Evolutionary conservation across 2,797 vertebrate species (phyloP), one percentile per base, ranked within the genome.

Genomic region (Sebastes kiyomatsui): DNA sequence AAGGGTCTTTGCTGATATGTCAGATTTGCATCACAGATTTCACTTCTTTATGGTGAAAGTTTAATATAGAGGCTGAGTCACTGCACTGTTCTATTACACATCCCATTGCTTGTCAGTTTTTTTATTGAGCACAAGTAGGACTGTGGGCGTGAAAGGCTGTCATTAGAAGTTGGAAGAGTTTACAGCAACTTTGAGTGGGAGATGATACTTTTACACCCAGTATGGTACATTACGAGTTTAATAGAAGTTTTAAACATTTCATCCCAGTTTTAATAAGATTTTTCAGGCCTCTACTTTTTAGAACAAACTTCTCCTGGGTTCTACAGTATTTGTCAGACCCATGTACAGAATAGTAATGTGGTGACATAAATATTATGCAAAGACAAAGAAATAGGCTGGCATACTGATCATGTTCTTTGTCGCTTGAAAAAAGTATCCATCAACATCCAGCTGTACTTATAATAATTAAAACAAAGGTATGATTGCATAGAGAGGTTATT

Each of bases 11-110:
- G 67, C 33, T 64, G 70, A 77, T 70, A 35, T 56, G 32, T 32
- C 32, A 69, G 5, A 81, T 81, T 77, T 88, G 76, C 67, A 75
- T 4, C 46, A 52, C 22, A 67, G 75, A 82, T 75, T 82, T 83
- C 11, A 72, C 23, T 78, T 88, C 23, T 75, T 72, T 62, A 81
- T 52, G 33, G 25, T 62, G 38, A 72, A 75, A 25, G 58, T 70
- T 68, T 75, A 68, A 86, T 74, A 27, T 32, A 68, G 28, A 70
- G 67, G 67, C 66, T 71, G 81, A 83, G 59, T 82, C 67, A 72
- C 38, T 20, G 28, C 9, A 18, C 20, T 56, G n/a, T 42, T 67
- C 14, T 10, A 30, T 59, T 72, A 83, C 49, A 20, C 61, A 22
- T 56, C 12, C 22, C 70, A 28, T 60, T 72, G 58, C 27, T 73